Evolutionary conservation across 2,888 invertebrate genomes (phyloP), one percentile per base, ranked within the genome.

Genomic region (Euzophera pinguis): DNA sequence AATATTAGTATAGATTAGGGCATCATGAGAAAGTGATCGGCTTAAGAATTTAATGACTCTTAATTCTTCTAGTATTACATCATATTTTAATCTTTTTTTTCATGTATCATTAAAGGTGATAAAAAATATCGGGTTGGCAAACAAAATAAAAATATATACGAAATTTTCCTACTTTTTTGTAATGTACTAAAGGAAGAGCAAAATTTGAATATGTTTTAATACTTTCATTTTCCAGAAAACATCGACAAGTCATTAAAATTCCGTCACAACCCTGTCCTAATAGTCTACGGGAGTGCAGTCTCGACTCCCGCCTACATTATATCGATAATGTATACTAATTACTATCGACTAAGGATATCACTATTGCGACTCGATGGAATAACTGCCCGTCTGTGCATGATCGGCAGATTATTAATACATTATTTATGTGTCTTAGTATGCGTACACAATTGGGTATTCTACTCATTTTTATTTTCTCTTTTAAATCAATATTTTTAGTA

Each of bases 301-400:
- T 76, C 83, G 85, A 74, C 81, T 64, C 74, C 82, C 82, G 84
- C 74, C 81, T 63, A 75, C 82, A 75, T 86, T 84, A 86, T 71
- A 64, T 84, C 80, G 80, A 83, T 77, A 82, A 86, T 78, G 75
- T 78, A 84, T 79, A 61, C 61, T 81, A 76, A 80, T 86, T 85
- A 87, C 86, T 84, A 78, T 66, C 67, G 68, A 65, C 63, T 63
- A 60, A 53, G 62, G 54, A 69, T 71, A 69, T 69, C 73, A 68
- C 71, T 77, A 71, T 61, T 53, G 32, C 32, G 32, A 32, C 37
- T 9, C 7, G 16, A 8, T 34, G 29, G 16, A 39, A n/a, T n/a
- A n/a, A 48, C 14, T 3, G 16, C 17, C 3, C 22, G 13, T 48
- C 13, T 37, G 22, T 13, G 49, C 17, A 38, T 27, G 12, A 42